These are phyloP conservation scores for Carcharodon carcharias DNA, from an alignment of 2,797 vertebrate genomes.

Conservation along the genomic window DNA sequence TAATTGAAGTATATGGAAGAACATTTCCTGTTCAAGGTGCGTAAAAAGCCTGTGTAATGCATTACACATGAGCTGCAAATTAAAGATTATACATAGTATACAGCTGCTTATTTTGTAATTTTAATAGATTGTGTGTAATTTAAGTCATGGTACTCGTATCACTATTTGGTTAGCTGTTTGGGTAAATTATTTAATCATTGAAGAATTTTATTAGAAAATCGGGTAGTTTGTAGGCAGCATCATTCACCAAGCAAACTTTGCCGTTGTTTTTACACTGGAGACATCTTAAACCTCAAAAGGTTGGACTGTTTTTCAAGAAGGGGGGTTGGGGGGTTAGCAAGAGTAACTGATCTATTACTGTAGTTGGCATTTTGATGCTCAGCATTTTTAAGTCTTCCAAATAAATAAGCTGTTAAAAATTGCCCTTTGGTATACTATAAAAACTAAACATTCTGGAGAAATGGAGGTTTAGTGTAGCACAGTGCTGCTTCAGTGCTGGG, in stretches of 20 bases:
- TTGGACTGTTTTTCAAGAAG: not conserved
- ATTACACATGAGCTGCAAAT: not conserved
- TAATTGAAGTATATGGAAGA: slow-evolving; percentile 87
- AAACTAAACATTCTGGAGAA: not conserved
- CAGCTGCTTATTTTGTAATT: not conserved
- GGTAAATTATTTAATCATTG: not conserved
- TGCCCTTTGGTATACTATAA: not conserved
- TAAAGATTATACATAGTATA: not conserved
- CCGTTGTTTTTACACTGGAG: not conserved
- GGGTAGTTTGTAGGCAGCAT: not conserved
- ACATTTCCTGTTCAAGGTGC: slow-evolving; percentile 82
- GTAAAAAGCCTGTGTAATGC: slow-evolving; percentile 42
- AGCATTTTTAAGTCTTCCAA: not conserved
- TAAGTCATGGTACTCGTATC: not conserved
- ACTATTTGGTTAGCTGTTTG: not conserved
- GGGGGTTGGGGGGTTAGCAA: not conserved
- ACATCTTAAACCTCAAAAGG: not conserved
- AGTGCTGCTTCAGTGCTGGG: not conserved
- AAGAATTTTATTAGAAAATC: too few species aligned
- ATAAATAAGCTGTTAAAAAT: not conserved
- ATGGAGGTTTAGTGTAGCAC: not conserved
- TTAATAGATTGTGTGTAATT: not conserved
- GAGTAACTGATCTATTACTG: not conserved
- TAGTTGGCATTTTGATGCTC: not conserved
- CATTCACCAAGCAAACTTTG: not conserved